Base-by-base conservation (phyloP, 2,797 vertebrate species). In the Synaphobranchus kaupii region DNA sequence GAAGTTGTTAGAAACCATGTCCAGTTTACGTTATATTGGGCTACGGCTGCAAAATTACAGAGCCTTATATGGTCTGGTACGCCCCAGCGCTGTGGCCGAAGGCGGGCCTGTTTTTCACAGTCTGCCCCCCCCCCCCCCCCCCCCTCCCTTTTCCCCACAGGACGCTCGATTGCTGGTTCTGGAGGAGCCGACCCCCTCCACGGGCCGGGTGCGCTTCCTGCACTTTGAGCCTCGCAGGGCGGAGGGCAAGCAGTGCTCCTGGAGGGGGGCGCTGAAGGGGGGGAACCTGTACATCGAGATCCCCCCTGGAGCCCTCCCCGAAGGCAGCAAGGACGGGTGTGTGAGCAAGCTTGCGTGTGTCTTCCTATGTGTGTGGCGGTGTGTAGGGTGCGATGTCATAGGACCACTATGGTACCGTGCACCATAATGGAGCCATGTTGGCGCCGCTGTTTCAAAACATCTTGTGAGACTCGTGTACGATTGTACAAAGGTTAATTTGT, bases 291-390 rank as follows among this genome's bases (percentile, higher is more conserved):
- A 98, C 83, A 94, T 99, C 0, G 98, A 99, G 95, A 98, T 99
- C 87, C 97, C 98, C 56, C 96, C 96, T 20, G 98, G 98, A 90
- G 94, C 96, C 89, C 96, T 99, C 94, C 98, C 98, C 0, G 98
- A 99, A 92, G 98, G 98, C 92, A 99, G 98, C 96, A 99, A 99
- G 93, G 98, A 99, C 94, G 97, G 98, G 98, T 99, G 54, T 76
- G 94, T 85, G 12, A 3, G n/a, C n/a, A n/a, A n/a, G n/a, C n/a
- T n/a, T n/a, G n/a, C n/a, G n/a, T n/a, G n/a, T n/a, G n/a, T 39
- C 4, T 4, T 9, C 48, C 48, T 9, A 10, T 10, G 5, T 50
- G 48, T 50, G 9, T 50, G 7, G 50, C 6, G 50, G 7, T 50
- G 50, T 50, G 10, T 50, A 50, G 7, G 7, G 50, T 50, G 50